These are phyloP conservation scores for Cyphomyrmex costatus DNA, from an alignment of 1,140 invertebrate species.

Conservation along the genomic window DNA sequence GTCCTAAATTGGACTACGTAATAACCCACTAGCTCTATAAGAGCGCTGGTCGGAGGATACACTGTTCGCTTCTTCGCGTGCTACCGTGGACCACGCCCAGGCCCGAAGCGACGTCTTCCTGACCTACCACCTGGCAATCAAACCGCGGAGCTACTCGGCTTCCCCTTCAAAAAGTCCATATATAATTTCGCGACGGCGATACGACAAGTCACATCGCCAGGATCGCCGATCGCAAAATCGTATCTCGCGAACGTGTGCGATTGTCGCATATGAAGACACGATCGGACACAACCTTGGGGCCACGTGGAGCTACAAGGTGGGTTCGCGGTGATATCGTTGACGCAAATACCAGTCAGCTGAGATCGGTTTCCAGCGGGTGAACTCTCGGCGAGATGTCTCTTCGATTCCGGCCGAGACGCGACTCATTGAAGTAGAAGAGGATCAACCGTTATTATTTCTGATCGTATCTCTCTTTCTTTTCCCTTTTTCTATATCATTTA, in stretches of 20 bases:
- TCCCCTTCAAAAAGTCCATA: constrained; percentile 49
- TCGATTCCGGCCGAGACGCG: constrained; percentile 76
- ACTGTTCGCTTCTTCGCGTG: constrained; percentile 59
- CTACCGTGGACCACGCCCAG: constrained; percentile 83
- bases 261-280: constrained; percentile 37
- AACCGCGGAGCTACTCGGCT: constrained; percentile 24
- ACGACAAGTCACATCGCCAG: neutral
- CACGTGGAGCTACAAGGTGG: constrained; percentile 68
- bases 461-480: constrained; percentile 23
- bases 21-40: constrained; percentile 75
- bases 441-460: constrained; percentile 63
- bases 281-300: constrained; percentile 74
- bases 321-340: constrained; percentile 54
- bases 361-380: constrained; percentile 81
- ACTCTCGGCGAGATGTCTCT: constrained; percentile 79
- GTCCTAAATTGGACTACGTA: constrained; percentile 81
- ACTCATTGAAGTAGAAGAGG: constrained; percentile 78
- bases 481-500: neutral
- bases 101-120: constrained; percentile 78
- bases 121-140: constrained; percentile 40
- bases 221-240: constrained; percentile 5
- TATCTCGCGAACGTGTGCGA: neutral
- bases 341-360: constrained; percentile 69
- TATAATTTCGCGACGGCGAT: constrained; percentile 31
- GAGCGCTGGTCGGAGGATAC: constrained; percentile 58